Conservation (phyloP, 1,140 invertebrate species). For the Drosophila subpulchrella region DNA sequence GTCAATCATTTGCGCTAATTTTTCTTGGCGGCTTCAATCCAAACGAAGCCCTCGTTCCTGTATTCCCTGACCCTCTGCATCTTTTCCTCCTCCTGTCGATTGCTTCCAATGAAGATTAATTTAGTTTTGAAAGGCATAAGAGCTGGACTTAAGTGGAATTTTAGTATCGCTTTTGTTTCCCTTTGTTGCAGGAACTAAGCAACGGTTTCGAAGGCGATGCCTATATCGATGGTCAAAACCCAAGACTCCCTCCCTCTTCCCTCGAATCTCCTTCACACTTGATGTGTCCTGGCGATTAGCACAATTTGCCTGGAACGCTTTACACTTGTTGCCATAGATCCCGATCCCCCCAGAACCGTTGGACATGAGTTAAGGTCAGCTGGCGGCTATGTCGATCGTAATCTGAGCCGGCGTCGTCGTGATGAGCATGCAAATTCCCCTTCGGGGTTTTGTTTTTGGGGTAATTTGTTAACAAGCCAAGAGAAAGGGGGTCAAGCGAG, state of each 20-base stretch:
- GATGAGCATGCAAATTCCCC: constrained; percentile 70
- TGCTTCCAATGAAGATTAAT: constrained; percentile 81
- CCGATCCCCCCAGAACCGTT: constrained; percentile 17
- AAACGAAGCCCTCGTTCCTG: constrained; percentile 26
- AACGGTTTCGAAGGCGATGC: constrained; percentile 15
- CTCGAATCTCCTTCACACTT: constrained; percentile 22
- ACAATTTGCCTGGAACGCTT: constrained; percentile 75
- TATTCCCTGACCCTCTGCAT: neutral
- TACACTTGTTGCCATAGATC: constrained; percentile 67
- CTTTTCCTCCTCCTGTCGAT: constrained; percentile 65
- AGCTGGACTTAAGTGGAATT: constrained; percentile 70
- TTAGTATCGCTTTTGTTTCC: constrained; percentile 22
- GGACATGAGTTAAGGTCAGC: constrained; percentile 37
- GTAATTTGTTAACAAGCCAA: constrained; percentile 75
- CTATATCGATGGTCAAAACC: neutral
- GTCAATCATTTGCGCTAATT: constrained; percentile 84
- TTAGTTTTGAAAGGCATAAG: constrained; percentile 65
- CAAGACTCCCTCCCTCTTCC: neutral
- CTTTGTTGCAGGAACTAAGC: constrained; percentile 55
- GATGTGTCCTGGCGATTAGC: constrained; percentile 66
- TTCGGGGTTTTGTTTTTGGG: constrained; percentile 29
- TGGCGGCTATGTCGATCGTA: constrained; percentile 59
- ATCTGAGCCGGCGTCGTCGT: constrained; percentile 58
- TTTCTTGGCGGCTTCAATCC: constrained; percentile 61
- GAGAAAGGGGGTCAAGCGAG: constrained; percentile 11